phyloP scores from a whole-genome alignment of 1,140 invertebrate genomes.

The Drosophila bocqueti region DNA sequence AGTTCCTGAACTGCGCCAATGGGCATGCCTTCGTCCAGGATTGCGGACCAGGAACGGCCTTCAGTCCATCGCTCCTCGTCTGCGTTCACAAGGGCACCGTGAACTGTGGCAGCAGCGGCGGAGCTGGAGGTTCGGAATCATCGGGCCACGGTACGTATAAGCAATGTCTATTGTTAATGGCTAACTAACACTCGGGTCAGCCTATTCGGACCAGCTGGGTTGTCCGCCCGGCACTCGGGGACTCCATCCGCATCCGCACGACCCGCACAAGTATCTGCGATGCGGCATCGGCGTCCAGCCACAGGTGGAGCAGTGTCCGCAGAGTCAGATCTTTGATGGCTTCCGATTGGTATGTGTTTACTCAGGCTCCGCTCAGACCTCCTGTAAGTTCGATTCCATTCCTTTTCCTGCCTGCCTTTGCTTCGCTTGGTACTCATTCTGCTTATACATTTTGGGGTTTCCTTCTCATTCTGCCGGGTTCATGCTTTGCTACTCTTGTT shows the following conservation, averaged over 20 bases:
- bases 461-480: conserved; percentile 13
- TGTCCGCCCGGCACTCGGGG: conserved; percentile 80
- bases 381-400: conserved; percentile 58
- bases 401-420: conserved; percentile 14
- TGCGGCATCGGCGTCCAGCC: conserved; percentile 87
- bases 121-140: not conserved
- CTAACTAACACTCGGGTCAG: conserved; percentile 57
- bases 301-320: conserved; percentile 87
- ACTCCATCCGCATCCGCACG: conserved; percentile 86
- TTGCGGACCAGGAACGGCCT: conserved; percentile 90
- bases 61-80: conserved; percentile 86
- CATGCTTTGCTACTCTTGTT: conserved; percentile 27
- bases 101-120: conserved; percentile 62
- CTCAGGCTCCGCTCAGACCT: conserved; percentile 85
- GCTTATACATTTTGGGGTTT: conserved; percentile 51
- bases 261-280: conserved; percentile 88
- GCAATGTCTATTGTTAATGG: not conserved
- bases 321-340: conserved; percentile 88
- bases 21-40: conserved; percentile 87
- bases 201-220: conserved; percentile 13
- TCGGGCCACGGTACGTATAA: conserved; percentile 43
- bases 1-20: conserved; percentile 89
- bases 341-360: conserved; percentile 87
- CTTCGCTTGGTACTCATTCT: conserved; percentile 42
- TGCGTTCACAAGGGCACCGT: conserved; percentile 89